Base-by-base conservation (phyloP, 2,888 invertebrate species). In the Drepana falcataria region DNA sequence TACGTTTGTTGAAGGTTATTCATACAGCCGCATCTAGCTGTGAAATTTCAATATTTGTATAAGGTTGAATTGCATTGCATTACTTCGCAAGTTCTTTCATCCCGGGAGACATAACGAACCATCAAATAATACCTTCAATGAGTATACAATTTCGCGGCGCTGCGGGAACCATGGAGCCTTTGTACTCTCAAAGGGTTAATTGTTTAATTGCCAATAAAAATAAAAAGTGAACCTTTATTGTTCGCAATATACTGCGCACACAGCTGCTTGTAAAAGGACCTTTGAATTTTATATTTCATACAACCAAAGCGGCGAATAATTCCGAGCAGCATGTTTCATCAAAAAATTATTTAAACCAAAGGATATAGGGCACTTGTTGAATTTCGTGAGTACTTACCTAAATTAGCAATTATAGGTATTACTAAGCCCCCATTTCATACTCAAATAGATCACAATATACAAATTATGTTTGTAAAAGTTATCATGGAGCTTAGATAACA, bases 121-220 rank as follows among this genome's bases (percentile, higher is more conserved):
- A 78, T 79, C 79, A 84, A 85, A 79, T 75, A 84, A 83, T 82
- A 73, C 71, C 73, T 72, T 82, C 77, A 82, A 85, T 79, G 81
- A 75, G 88, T 87, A 84, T 87, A 86, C 83, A 88, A 88, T 89
- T 88, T 86, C 87, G 78, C 80, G 68, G 71, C 70, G 68, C 69
- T 70, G 72, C 77, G 73, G 84, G 82, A 75, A 69, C 67, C 69
- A 68, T 59, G 75, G 73, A 64, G 68, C 79, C 72, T 83, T 87
- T 90, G 81, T 87, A 69, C 73, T 62, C 74, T 75, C 81, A 81
- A 84, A 79, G 83, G 86, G 81, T 84, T 89, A 90, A 90, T 90
- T 91, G 90, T 90, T 85, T 90, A 89, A 91, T 91, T 85, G 85
- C 80, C 83, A 89, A 89, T 90, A 89, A 91, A 85, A 91, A 85